Evolutionary conservation across 1,140 invertebrate species (phyloP).

Genomic region (Metaphire vulgaris): DNA sequence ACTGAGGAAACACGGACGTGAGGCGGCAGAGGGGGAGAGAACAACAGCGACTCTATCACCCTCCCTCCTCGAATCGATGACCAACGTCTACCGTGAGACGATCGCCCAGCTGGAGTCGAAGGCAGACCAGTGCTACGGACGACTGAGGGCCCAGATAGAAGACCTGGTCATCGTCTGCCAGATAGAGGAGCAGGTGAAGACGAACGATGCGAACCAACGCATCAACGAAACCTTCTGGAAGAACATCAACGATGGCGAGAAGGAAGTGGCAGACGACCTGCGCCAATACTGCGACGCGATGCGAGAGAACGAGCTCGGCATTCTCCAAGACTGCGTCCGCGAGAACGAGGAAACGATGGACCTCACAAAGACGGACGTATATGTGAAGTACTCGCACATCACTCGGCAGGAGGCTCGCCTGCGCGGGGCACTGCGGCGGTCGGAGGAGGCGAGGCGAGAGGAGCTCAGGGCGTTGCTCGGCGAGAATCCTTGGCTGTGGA

Average conservation of each 20-base stretch:
- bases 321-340: background rate
- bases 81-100: background rate
- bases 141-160: too few species aligned
- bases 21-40: too few species aligned
- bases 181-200: background rate
- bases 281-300: background rate
- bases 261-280: background rate
- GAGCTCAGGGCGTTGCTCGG: background rate
- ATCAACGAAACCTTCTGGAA: background rate
- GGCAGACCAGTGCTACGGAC: background rate
- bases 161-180: too few species aligned
- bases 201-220: background rate
- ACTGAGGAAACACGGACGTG: too few species aligned
- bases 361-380: background rate
- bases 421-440: too few species aligned
- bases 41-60: too few species aligned
- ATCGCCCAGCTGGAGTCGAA: background rate
- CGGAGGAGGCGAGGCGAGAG: background rate
- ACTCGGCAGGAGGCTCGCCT: background rate
- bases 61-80: too few species aligned
- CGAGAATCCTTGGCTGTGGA: background rate
- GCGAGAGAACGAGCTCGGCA: background rate
- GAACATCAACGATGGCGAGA: background rate
- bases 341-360: background rate
- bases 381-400: background rate